Percentiles rank a stretch among this genome's conserved stretches.
Conservation (phyloP, 2,113 vertebrate species). For the Campylomormyrus tamandua region DNA sequence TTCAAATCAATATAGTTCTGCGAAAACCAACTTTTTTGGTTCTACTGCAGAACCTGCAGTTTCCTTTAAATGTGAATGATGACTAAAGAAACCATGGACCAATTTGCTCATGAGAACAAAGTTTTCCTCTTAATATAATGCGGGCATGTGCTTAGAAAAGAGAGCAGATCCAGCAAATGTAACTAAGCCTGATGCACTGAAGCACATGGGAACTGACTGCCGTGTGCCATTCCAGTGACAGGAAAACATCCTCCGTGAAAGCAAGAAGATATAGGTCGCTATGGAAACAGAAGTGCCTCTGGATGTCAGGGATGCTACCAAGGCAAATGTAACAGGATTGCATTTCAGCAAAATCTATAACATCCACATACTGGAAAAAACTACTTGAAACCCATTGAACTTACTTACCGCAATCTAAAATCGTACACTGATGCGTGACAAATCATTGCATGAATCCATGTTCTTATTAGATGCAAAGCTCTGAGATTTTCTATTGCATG, state of each 20-base stretch:
- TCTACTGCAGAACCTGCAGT: not conserved
- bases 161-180: not conserved
- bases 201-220: not conserved
- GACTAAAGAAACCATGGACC: not conserved
- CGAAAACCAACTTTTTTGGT: not conserved
- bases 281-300: constrained; percentile 37
- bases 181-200: not conserved
- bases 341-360: not conserved
- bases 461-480: not conserved
- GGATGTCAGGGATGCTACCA: constrained; percentile 6
- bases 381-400: not conserved
- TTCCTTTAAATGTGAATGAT: not conserved
- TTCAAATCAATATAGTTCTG: not conserved
- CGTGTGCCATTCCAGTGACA: not conserved
- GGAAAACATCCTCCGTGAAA: constrained; percentile 25
- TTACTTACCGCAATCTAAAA: not conserved
- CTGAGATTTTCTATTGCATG: not conserved
- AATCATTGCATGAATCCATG: not conserved
- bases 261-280: constrained; percentile 32
- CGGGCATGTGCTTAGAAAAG: not conserved
- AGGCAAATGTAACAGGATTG: not conserved
- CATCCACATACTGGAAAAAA: not conserved
- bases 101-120: not conserved
- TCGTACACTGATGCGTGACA: not conserved
- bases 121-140: not conserved